Base-by-base conservation (phyloP, 2,888 invertebrate species). In the Melanchra persicariae region DNA sequence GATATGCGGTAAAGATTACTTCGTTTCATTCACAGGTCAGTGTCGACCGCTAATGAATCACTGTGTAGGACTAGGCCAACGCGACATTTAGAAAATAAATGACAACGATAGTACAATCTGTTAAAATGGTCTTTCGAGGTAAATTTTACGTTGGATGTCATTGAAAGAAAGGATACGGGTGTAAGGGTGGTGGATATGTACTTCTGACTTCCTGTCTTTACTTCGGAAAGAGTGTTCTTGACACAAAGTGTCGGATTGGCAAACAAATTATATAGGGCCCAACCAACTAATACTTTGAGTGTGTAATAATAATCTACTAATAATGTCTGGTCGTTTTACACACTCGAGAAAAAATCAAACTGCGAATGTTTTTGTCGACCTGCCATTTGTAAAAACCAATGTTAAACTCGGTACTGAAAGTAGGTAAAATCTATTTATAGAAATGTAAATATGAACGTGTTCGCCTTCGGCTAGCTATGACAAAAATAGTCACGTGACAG, bases 21-120 rank as follows among this genome's bases (percentile, higher is more conserved):
- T 68, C 34, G n/a, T 76, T 60, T 76, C 68, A 45, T 19, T 17
- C 54, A 49, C 43, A 74, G 59, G 59, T 68, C 74, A 76, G 59
- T 76, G 19, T 49, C 54, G 59, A 68, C 3, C 37, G 10, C 30
- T 15, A 37, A 76, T 76, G 59, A 74, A 24, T 67, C 73, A 76
- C 8, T 43, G 2, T 24, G 40, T 49, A 57, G 1, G 17, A 49
- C 22, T 58, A 40, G 15, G 8, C 37, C 47, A 49, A 34, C 1
- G 6, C 1, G 1, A 3, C 24, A 24, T 58, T 66, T 26, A 10
- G 9, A 58, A 75, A 74, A 72, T 30, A 74, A 52, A 51, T 63
- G 8, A 49, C 6, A 57, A 58, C 43, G 26, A 26, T 37, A n/a
- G n/a, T n/a, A n/a, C 15, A 57, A 37, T 43, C 34, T 64, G 5